A percentile compares a stretch with the other conserved stretches of the same genome.
Evolutionary conservation across 2,888 invertebrate species (phyloP).

Genomic region (Ditula angustiorana): DNA sequence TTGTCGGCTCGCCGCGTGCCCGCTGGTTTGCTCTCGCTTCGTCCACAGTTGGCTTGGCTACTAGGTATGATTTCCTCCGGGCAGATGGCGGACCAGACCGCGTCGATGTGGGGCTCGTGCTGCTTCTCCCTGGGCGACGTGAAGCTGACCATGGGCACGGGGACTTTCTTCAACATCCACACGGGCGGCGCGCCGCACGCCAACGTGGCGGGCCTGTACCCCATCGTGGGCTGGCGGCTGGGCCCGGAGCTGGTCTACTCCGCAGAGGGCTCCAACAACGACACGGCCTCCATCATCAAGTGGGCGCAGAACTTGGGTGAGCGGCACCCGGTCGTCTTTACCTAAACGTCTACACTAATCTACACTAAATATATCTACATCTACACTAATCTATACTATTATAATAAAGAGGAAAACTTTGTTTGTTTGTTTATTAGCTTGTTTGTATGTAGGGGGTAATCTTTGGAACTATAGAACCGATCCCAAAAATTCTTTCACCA

Average conservation of each 20-base stretch:
- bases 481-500: too few species aligned
- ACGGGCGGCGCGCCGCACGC: constrained; percentile 92
- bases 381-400: too few species aligned
- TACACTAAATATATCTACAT: too few species aligned
- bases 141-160: constrained; percentile 96
- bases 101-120: constrained; percentile 95
- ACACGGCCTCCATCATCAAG: constrained; percentile 94
- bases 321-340: too few species aligned
- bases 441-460: too few species aligned
- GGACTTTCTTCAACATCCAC: constrained; percentile 94
- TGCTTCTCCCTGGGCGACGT: constrained; percentile 92
- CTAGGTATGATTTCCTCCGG: too few species aligned
- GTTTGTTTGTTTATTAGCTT: too few species aligned
- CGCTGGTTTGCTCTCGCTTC: too few species aligned
- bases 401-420: too few species aligned
- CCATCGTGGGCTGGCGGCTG: constrained; percentile 94
- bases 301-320: constrained; percentile 92
- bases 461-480: too few species aligned
- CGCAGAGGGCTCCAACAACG: constrained; percentile 94
- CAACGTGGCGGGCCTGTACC: constrained; percentile 94
- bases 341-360: neutral
- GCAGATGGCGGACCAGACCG: constrained; percentile 95
- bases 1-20: too few species aligned
- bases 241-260: constrained; percentile 86
- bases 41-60: too few species aligned